Evolutionary conservation across 2,113 vertebrate genomes (phyloP).

Genomic region (Leptocoma aspasia): DNA sequence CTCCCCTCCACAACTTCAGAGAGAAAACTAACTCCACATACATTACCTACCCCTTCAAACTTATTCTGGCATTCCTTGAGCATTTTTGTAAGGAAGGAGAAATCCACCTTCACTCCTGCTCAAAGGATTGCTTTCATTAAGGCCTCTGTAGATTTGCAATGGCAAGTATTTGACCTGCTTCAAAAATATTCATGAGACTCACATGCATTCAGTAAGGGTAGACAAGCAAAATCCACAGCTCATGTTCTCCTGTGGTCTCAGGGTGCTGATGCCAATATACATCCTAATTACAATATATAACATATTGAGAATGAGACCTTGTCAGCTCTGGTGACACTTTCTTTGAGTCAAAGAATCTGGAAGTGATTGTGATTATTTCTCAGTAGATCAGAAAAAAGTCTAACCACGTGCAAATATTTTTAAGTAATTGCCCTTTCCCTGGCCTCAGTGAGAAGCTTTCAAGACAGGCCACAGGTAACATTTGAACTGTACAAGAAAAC

Average conservation of each 20-base stretch:
- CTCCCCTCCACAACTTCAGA: neutral
- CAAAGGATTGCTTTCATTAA: constrained; percentile 40
- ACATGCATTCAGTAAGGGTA: neutral
- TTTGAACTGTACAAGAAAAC: neutral
- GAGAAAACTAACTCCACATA: neutral
- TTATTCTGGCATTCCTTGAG: neutral
- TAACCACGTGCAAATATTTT: neutral
- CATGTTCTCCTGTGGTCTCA: neutral
- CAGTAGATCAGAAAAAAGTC: neutral
- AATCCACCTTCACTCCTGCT: constrained; percentile 2
- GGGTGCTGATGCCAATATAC: constrained; percentile 21
- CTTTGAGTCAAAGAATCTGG: neutral
- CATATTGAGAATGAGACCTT: neutral
- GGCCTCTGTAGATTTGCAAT: neutral
- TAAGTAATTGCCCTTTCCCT: neutral
- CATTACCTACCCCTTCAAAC: neutral
- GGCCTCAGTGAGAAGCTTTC: neutral
- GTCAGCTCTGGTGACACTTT: neutral
- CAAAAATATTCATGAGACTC: constrained; percentile 43
- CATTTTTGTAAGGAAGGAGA: neutral
- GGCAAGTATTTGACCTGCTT: constrained; percentile 40
- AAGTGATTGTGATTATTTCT: constrained; percentile 14
- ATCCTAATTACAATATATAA: neutral
- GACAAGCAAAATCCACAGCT: constrained; percentile 17
- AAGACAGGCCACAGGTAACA: neutral